These are phyloP conservation scores for Apeira syringaria DNA, from an alignment of 2,888 invertebrate genomes.

Conservation along the genomic window DNA sequence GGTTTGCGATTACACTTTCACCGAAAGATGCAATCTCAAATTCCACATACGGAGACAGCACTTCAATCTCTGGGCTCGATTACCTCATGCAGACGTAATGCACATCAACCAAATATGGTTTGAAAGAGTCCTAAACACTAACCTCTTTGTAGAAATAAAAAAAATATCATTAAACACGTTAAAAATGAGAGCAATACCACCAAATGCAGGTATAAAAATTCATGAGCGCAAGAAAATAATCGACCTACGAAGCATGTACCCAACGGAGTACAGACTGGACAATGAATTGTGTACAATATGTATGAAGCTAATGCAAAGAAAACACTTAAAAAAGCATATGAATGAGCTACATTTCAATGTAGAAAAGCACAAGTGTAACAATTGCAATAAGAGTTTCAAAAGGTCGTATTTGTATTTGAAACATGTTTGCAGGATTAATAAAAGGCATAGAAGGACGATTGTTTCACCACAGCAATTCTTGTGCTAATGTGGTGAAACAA, in stretches of 20 bases:
- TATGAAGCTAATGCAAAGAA: constrained; percentile 6
- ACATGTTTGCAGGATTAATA: constrained; percentile 21
- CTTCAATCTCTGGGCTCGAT: constrained; percentile 45
- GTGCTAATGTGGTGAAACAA: constrained; percentile 2
- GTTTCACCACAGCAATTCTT: no score
- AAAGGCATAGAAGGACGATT: not conserved
- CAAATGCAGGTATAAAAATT: constrained; percentile 35
- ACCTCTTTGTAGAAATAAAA: constrained; percentile 50
- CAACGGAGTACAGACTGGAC: not conserved
- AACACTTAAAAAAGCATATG: constrained; percentile 31
- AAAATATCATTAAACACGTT: constrained; percentile 46
- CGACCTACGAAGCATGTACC: constrained; percentile 39
- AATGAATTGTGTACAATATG: constrained; percentile 25
- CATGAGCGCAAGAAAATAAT: constrained; percentile 26
- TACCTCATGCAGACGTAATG: constrained; percentile 40
- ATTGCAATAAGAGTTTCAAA: constrained; percentile 33
- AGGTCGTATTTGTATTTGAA: constrained; percentile 30
- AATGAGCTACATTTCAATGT: constrained; percentile 29
- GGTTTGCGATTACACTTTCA: constrained; percentile 41
- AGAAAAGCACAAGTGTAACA: constrained; percentile 32
- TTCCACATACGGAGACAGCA: constrained; percentile 54
- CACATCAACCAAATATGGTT: constrained; percentile 59
- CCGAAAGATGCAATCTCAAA: constrained; percentile 29
- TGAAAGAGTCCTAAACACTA: constrained; percentile 52
- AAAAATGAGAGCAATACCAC: constrained; percentile 42